Evolutionary conservation across 1,140 invertebrate species (phyloP).

Genomic region (Hycleus phaleratus): DNA sequence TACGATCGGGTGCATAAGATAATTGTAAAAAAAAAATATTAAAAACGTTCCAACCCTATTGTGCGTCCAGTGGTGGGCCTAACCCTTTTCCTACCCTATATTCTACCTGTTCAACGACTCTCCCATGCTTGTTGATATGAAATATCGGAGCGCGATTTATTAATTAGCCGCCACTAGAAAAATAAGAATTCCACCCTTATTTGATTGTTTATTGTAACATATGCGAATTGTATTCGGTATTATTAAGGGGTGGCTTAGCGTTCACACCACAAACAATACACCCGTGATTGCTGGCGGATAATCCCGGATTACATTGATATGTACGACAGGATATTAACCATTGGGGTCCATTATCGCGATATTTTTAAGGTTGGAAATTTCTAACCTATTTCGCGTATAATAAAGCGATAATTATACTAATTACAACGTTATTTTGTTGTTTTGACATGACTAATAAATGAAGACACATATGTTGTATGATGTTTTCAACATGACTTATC

Average conservation of each 20-base stretch:
- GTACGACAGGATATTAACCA: conserved; percentile 34
- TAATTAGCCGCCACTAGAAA: conserved; percentile 25
- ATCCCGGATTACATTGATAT: conserved; percentile 33
- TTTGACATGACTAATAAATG: conserved; percentile 10
- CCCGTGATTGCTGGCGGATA: conserved; percentile 37
- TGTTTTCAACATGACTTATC: conserved; percentile 15
- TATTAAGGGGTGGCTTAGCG: conserved; percentile 21
- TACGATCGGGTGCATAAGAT: background rate
- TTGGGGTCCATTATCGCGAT: conserved; percentile 17
- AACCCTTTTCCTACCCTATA: conserved; percentile 26
- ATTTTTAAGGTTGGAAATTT: background rate
- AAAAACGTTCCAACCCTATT: background rate
- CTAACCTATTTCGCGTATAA: background rate
- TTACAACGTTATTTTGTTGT: conserved; percentile 10
- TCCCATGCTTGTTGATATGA: conserved; percentile 35
- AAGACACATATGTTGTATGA: conserved; percentile 5
- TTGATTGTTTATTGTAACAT: background rate
- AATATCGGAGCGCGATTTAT: conserved; percentile 36
- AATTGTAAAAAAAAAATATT: background rate
- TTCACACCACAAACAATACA: conserved; percentile 38
- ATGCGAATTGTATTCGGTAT: background rate
- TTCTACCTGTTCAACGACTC: background rate
- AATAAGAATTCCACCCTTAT: background rate
- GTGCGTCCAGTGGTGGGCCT: conserved; percentile 12
- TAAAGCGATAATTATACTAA: background rate